These are phyloP conservation scores for Leptinotarsa haldemani DNA, from an alignment of 2,888 invertebrate species.

Conservation along the genomic window DNA sequence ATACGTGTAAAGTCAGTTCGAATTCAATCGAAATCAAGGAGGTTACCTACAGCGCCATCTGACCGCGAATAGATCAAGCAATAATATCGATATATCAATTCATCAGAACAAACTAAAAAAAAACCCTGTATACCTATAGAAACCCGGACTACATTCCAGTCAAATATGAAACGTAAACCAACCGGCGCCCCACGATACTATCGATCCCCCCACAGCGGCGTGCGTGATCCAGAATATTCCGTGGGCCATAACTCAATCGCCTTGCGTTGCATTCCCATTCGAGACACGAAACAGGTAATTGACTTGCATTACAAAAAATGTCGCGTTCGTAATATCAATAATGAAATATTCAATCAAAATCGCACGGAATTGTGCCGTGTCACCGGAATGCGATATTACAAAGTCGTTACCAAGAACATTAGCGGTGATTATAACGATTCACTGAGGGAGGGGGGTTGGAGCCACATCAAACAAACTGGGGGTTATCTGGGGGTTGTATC, in stretches of 20 bases:
- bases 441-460: background rate
- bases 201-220: background rate
- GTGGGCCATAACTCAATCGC: background rate
- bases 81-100: too few relatives aligned
- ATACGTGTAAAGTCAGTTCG: too few relatives aligned
- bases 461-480: background rate
- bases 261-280: constrained; percentile 12
- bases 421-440: constrained; percentile 5
- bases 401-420: constrained; percentile 5
- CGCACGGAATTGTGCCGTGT: constrained; percentile 9
- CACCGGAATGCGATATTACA: background rate
- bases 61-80: too few relatives aligned
- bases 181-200: background rate
- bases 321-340: constrained; percentile 19
- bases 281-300: constrained; percentile 13
- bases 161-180: background rate
- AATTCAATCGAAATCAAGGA: too few relatives aligned
- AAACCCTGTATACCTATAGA: too few relatives aligned
- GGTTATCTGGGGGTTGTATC: background rate
- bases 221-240: background rate
- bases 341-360: constrained; percentile 14
- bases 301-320: constrained; percentile 19
- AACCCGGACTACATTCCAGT: too few relatives aligned
- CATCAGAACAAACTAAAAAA: too few relatives aligned
- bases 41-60: too few relatives aligned